Base-by-base conservation (phyloP, 2,797 vertebrate genomes). In the Discoglossus pictus region DNA sequence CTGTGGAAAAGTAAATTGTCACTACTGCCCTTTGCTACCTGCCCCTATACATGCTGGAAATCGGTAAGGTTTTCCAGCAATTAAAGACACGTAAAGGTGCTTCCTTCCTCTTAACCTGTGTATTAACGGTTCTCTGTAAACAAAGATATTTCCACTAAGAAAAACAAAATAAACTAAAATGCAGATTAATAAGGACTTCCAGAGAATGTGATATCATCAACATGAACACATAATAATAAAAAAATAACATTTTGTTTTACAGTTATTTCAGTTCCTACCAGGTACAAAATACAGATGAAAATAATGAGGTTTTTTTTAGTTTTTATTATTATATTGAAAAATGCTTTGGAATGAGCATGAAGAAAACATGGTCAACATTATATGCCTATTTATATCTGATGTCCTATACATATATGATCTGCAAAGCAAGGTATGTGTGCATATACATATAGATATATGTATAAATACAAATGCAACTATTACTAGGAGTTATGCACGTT, bases 341-440 rank as follows among this genome's bases (percentile, higher is more conserved):
- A 54, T 55, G 66, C 66, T 69, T 69, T 62, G 59, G 66, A 69
- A 61, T 69, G 66, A 43, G 60, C 51, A 63, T 55, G 51, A 70
- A 70, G 25, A 63, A 58, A 58, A 66, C 62, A 65, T 65, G 27
- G 10, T 46, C 34, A 8, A 70, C 59, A 61, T 39, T 18, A 42
- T 55, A 61, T 17, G 24, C n/a, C 43, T 24, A 39, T 44, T 34
- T 50, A 72, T 15, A 65, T 35, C 31, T 23, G 36, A 42, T 56
- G 36, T 50, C 48, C 62, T 44, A 47, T 47, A 54, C 60, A 62
- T 55, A 51, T 27, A 39, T 47, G 15, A 34, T 65, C 40, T 59
- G 50, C 46, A 72, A 60, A 59, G 20, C 42, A 52, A 65, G 31
- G 21, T 58, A 51, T 59, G 65, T 51, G 68, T 48, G 39, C 39